phyloP scores from a whole-genome alignment of 2,797 vertebrate species.

The Coilia nasus region DNA sequence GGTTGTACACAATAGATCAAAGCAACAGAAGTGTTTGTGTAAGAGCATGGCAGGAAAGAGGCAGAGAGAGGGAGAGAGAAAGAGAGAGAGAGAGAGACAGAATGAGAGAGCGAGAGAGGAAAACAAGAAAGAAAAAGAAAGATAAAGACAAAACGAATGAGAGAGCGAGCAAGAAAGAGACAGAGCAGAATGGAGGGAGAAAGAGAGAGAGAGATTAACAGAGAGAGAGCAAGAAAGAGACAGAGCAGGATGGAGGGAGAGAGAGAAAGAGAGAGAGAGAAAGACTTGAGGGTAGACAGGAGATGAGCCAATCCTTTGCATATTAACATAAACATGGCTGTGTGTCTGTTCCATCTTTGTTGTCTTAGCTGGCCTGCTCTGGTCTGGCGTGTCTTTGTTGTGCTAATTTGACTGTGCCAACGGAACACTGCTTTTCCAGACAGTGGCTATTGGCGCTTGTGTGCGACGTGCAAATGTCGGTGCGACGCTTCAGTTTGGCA shows the following conservation, averaged over 20 bases:
- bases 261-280: background rate
- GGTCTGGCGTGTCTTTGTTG: background rate
- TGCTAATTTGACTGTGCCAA: background rate
- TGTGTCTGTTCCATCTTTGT: background rate
- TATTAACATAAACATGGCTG: background rate
- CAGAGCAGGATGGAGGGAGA: background rate
- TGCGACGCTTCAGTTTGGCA: too few species aligned
- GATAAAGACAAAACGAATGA: background rate
- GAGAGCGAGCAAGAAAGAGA: background rate
- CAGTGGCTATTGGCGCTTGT: background rate
- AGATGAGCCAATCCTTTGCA: background rate
- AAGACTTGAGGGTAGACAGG: background rate
- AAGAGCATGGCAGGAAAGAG: background rate
- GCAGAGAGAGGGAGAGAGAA: background rate
- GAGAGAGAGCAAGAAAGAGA: background rate
- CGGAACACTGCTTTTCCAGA: background rate
- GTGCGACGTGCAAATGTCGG: background rate
- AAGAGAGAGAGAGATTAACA: background rate
- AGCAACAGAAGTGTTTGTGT: slow-evolving; percentile 10
- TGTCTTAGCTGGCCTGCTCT: background rate
- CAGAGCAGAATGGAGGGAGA: background rate
- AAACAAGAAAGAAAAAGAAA: background rate
- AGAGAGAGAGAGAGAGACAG: background rate
- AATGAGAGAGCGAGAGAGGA: background rate
- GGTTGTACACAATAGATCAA: slow-evolving; percentile 11